These are phyloP conservation scores for Tinamus guttatus DNA, from an alignment of 2,113 vertebrate genomes.

Conservation along the genomic window DNA sequence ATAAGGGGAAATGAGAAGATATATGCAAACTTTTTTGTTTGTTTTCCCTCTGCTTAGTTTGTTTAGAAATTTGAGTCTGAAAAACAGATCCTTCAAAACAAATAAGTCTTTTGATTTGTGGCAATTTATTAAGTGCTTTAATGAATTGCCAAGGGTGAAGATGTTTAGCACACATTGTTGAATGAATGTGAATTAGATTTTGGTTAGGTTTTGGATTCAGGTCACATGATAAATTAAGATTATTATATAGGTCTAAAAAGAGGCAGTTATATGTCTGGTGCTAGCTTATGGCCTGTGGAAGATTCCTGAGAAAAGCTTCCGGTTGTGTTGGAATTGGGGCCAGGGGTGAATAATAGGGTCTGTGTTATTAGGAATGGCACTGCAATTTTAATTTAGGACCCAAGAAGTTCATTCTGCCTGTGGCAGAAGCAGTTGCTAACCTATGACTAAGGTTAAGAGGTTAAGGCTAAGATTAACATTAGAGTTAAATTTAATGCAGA, in stretches of 20 bases:
- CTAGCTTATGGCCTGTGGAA: background rate
- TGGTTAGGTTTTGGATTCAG: background rate
- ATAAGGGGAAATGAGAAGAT: background rate
- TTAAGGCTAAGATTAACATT: background rate
- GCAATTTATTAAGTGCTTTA: background rate
- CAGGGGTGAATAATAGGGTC: background rate
- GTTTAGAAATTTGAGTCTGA: background rate
- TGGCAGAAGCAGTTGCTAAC: background rate
- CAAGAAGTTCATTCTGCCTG: background rate
- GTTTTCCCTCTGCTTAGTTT: background rate
- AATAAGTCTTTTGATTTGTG: background rate
- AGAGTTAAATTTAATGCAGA: background rate
- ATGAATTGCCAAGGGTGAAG: background rate
- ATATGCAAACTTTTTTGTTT: background rate
- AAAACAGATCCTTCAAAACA: background rate
- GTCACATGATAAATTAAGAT: background rate
- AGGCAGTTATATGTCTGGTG: background rate
- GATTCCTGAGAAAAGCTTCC: background rate
- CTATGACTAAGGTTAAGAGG: background rate
- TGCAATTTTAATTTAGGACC: background rate
- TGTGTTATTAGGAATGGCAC: background rate
- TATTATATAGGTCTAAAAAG: background rate
- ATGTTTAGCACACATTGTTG: background rate
- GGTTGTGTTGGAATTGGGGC: background rate
- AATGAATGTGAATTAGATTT: background rate